Percentiles rank a stretch among this genome's conserved stretches.
These are phyloP conservation scores for Pyrochroa serraticornis DNA, from an alignment of 2,888 invertebrate species.

Conservation along the genomic window DNA sequence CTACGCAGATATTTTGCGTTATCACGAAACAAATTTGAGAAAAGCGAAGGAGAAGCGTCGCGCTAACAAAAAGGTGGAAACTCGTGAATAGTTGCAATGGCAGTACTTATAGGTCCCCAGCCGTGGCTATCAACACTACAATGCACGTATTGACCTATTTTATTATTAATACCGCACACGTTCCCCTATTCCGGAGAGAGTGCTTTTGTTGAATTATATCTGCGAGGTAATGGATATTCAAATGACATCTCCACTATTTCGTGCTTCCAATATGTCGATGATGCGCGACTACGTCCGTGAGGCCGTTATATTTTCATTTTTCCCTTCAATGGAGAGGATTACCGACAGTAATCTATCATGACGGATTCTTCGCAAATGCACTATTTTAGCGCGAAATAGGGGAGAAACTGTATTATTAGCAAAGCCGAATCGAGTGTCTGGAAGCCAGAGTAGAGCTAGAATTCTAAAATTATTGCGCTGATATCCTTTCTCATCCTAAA, in stretches of 20 bases:
- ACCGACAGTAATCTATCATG: conserved; percentile 1
- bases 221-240: conserved; percentile 12
- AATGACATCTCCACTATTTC: conserved; percentile 11
- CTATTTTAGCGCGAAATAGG: too few species aligned
- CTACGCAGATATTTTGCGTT: too few species aligned
- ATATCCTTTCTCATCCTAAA: too few species aligned
- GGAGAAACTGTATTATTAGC: too few species aligned
- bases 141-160: conserved; percentile 33
- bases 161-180: conserved; percentile 29
- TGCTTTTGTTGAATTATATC: conserved; percentile 20
- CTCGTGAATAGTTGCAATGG: conserved; percentile 13
- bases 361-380: not conserved
- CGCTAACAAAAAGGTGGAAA: not conserved
- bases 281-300: not conserved
- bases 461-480: too few species aligned
- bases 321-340: not conserved
- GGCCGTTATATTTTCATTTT: conserved; percentile 9
- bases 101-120: conserved; percentile 29
- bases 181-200: conserved; percentile 16
- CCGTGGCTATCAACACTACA: conserved; percentile 30
- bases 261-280: conserved; percentile 4
- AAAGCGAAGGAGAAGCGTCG: too few species aligned
- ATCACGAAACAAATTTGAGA: too few species aligned
- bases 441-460: too few species aligned
- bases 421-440: too few species aligned